Evolutionary conservation across 2,888 invertebrate genomes (phyloP), one percentile per base, ranked within the genome.

Genomic region (Drosophila monieri): DNA sequence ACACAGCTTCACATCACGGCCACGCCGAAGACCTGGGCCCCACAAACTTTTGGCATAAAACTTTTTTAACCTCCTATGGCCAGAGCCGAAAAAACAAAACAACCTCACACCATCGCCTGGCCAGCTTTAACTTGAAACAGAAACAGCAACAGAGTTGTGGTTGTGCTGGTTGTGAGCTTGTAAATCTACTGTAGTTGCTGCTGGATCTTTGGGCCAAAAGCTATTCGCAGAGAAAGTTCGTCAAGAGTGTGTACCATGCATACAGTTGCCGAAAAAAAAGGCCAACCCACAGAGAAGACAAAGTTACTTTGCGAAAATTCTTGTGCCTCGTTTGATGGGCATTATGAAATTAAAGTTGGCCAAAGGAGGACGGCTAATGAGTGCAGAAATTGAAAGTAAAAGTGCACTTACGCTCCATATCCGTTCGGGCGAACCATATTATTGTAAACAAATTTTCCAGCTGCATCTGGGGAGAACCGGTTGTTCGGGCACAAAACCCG

Each of bases 151-250:
- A 51, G 69, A 51, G 69, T 60, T 61, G 61, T 47, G 69, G 51
- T 55, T 46, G 39, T 61, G 61, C 47, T 25, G 49, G 51, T 61
- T 35, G 61, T 68, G 76, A 21, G 43, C 54, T 61, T 59, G 69
- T 47, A 58, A 58, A 23, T 41, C 58, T 58, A 30, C 64, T 70
- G 57, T 65, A 73, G 35, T n/a, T n/a, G n/a, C n/a, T 12, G 62
- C 69, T 48, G 60, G 53, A 60, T 73, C 68, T 59, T 56, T 56
- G 25, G 39, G 48, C 32, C 55, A 25, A 78, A 84, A 77, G 77
- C 77, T 77, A 85, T 84, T 62, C 39, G 57, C 77, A 76, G 81
- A 69, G 81, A 81, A 81, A 81, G 81, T 81, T 81, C 66, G 71
- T 70, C 77, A 77, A 73, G 77, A 78, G 77, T 68, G 67, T 67